Base-by-base conservation (phyloP, 2,797 vertebrate genomes). In the Amazona ochrocephala region DNA sequence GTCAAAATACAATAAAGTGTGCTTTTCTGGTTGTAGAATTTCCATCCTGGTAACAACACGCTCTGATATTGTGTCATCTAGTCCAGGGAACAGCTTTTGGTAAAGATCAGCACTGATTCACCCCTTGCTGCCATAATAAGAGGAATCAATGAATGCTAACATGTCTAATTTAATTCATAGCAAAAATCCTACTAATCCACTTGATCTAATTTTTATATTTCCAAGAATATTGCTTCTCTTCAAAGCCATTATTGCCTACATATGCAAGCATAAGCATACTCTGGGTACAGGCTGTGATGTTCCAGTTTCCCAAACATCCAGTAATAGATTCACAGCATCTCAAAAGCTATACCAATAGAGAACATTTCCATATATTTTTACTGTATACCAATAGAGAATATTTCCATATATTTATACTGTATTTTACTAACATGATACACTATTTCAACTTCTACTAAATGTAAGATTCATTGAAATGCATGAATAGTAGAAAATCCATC, bases 221-320 rank as follows among this genome's bases (percentile, higher is more conserved):
- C 23, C 24, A 74, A 29, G 13, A 56, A 30, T 21, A 65, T 4
- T 13, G 22, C 7, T 72, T 70, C 39, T 47, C 32, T 32, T 61
- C 15, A 75, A 84, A 47, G n/a, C n/a, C 4, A 1, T 44, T 70
- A 68, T 5, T 56, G 18, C 47, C 20, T 53, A 5, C 11, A 9
- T 4, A 8, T 4, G 0, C 23, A 67, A 68, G 9, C 23, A 51
- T 5, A 60, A 1, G 15, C 7, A 17, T 37, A 50, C 10, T 60
- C 51, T 11, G 16, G 23, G 26, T 29, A 68, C 6, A 71, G 21
- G 30, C 47, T 77, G 26, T 4, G 19, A 53, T 53, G 73, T 4
- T 47, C 20, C 48, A 7, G 0, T 47, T 84, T 30, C 8, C 21
- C 51, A 74, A 71, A 42, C 4, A 48, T 21, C 16, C 23, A 56